Base-by-base conservation (phyloP, 2,797 vertebrate genomes). In the Falco peregrinus region DNA sequence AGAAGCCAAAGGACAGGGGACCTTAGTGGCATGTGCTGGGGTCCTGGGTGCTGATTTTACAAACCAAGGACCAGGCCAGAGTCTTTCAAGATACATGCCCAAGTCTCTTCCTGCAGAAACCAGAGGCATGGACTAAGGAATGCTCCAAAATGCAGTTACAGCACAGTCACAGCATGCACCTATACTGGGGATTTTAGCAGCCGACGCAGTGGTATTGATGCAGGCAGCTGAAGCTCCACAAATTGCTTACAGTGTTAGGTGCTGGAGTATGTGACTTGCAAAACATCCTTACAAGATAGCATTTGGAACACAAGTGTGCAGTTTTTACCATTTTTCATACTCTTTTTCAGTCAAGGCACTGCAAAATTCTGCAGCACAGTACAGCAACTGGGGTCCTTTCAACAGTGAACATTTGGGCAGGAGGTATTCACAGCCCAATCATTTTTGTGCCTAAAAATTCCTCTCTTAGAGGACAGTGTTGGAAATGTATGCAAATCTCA, bases 191-290 rank as follows among this genome's bases (percentile, higher is more conserved):
- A 37, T 45, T 16, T 39, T 12, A 45, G 65, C 50, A 86, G 85
- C 26, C 91, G 56, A 21, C 26, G 29, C 56, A 69, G 63, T 71
- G 76, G 61, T n/a, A 11, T 1, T 33, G 50, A 26, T 9, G 16
- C 41, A 50, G 48, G 69, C 75, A 81, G 35, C 64, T 70, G 76
- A 60, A 75, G 28, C 19, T 81, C 50, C 73, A 76, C 15, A 11
- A 56, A 37, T 6, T n/a, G 21, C 80, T 59, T 59, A 33, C n/a
- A n/a, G 12, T 1, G 16, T 26, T 9, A 68, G 51, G 26, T 29
- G 61, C 29, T 82, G 59, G 60, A 75, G 37, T 4, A 26, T 1
- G 2, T 0, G 2, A 10, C 60, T 74, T 1, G 1, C 60, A 95
- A 77, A 45, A 20, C n/a, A 9, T n/a, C 68, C 57, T 31, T 18